Evolutionary conservation across 2,888 invertebrate genomes (phyloP).

Genomic region (Synergus itoensis): DNA sequence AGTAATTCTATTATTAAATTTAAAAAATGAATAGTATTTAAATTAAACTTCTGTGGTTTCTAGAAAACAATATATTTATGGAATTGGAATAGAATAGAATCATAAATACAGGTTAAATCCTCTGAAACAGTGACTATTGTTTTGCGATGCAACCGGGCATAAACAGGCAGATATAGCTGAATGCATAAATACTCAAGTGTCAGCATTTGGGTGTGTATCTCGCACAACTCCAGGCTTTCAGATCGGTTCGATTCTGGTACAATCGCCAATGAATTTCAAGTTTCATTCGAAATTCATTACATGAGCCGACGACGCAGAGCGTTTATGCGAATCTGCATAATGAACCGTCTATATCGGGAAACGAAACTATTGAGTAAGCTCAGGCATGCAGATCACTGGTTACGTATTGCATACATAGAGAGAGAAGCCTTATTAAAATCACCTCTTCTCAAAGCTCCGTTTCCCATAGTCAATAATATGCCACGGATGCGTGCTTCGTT

Average conservation of each 20-base stretch:
- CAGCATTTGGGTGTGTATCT: slow-evolving; percentile 8
- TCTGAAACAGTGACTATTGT: slow-evolving; percentile 7
- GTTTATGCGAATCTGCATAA: slow-evolving; percentile 50
- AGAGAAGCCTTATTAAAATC: slow-evolving; percentile 15
- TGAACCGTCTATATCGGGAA: slow-evolving; percentile 44
- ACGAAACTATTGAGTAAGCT: slow-evolving; percentile 44
- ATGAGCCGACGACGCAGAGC: neutral
- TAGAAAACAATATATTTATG: neutral
- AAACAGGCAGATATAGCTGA: slow-evolving; percentile 5
- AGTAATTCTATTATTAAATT: neutral
- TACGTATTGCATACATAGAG: too few species aligned
- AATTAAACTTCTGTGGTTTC: neutral
- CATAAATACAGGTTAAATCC: slow-evolving; percentile 16
- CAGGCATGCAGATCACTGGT: slow-evolving; percentile 18
- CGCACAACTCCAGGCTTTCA: neutral
- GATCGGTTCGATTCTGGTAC: slow-evolving; percentile 14
- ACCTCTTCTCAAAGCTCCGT: neutral
- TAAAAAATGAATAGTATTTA: neutral
- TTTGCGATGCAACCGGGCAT: slow-evolving; percentile 14
- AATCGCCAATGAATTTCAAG: slow-evolving; percentile 30
- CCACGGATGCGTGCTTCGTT: neutral
- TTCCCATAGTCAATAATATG: neutral
- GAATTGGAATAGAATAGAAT: neutral
- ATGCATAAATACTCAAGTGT: slow-evolving; percentile 29
- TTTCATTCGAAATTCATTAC: slow-evolving; percentile 25